These are phyloP conservation scores for Siniperca obscura DNA, from an alignment of 2,797 vertebrate species.

Conservation along the genomic window DNA sequence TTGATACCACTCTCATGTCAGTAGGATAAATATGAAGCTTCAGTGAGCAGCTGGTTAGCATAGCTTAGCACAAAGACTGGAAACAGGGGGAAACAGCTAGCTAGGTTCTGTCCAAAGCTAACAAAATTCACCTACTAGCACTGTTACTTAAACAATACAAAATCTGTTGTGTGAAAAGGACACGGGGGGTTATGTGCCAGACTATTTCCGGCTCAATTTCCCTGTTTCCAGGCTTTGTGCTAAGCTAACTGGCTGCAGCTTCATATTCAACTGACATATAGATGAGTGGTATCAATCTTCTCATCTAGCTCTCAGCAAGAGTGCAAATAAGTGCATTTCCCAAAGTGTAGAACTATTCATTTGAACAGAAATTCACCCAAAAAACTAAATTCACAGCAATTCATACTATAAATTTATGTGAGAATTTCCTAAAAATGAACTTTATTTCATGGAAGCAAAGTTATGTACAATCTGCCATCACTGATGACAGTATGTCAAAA, in stretches of 20 bases:
- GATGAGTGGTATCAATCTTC: not conserved
- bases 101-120: not conserved
- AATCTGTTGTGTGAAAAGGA: not conserved
- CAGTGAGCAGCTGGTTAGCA: not conserved
- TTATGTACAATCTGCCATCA: not conserved
- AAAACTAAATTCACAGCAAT: not conserved
- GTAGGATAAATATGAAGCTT: not conserved
- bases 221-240: not conserved
- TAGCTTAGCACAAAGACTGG: not conserved
- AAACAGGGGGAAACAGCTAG: not conserved
- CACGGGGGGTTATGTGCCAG: not conserved
- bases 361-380: not conserved
- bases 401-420: not conserved
- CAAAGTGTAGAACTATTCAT: not conserved
- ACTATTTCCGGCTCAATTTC: not conserved
- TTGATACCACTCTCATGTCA: not conserved
- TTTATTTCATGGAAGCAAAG: not conserved
- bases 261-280: not conserved
- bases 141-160: not conserved
- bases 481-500: constrained; percentile 19
- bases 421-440: not conserved
- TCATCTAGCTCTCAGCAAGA: not conserved
- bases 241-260: not conserved
- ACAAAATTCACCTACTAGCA: not conserved
- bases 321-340: not conserved